phyloP scores from a whole-genome alignment of 2,797 vertebrate genomes.

The Sebastes wilsoni region DNA sequence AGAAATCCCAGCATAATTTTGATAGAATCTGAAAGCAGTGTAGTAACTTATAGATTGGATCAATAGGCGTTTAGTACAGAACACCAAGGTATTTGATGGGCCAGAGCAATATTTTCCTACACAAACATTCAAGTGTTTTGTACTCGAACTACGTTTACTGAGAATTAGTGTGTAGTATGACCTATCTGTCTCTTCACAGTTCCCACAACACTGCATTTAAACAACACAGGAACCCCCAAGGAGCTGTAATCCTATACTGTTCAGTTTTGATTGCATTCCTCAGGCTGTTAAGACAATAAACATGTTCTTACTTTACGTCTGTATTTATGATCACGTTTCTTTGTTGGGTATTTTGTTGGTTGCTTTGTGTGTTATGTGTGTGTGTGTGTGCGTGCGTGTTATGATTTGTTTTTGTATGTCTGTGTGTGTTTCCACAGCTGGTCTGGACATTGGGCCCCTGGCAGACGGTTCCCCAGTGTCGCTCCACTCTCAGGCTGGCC shows the following conservation, averaged over 20 bases:
- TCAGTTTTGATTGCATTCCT: constrained; percentile 47
- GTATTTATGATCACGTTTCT: constrained; percentile 34
- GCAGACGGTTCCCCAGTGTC: constrained; percentile 85
- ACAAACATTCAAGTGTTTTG: constrained; percentile 21
- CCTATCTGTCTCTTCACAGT: constrained; percentile 33
- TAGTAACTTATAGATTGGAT: not conserved
- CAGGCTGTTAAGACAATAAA: constrained; percentile 49
- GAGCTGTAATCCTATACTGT: constrained; percentile 41
- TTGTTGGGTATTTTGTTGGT: constrained; percentile 19
- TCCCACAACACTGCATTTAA: constrained; percentile 23
- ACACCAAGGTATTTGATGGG: not conserved
- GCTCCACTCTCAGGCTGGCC: constrained; percentile 83
- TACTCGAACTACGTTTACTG: not conserved
- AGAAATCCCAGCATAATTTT: not conserved
- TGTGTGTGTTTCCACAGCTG: constrained; percentile 84
- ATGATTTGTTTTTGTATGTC: constrained; percentile 54
- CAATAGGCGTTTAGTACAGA: not conserved
- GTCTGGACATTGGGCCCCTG: constrained; percentile 88
- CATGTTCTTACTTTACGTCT: constrained; percentile 41
- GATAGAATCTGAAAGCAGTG: constrained; percentile 6
- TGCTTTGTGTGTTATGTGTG: constrained; percentile 20
- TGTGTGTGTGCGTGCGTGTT: constrained; percentile 9
- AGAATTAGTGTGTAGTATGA: constrained; percentile 36
- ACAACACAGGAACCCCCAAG: constrained; percentile 22
- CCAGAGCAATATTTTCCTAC: not conserved